Conservation (phyloP, 2,888 invertebrate species). For the Periphyllus acericola region DNA sequence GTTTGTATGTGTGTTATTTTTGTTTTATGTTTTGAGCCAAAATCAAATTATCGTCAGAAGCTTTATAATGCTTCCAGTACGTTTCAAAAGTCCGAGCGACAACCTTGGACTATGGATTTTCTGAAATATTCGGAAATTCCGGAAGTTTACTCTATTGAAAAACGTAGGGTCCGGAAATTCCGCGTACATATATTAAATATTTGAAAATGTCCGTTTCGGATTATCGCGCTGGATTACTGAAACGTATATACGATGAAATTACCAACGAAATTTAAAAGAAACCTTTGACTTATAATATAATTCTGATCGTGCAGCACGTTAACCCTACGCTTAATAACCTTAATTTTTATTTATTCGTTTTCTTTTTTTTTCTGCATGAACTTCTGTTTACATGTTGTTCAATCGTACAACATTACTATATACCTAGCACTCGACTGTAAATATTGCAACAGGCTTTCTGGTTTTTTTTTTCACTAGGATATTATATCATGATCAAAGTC, state of each 20-base stretch:
- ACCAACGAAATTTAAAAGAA: constrained; percentile 6
- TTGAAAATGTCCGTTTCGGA: constrained; percentile 31
- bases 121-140: constrained; percentile 18
- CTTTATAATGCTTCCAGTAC: constrained; percentile 16
- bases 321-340: constrained; percentile 12
- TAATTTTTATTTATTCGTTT: background rate
- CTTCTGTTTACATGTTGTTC: background rate
- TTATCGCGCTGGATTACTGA: constrained; percentile 23
- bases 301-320: constrained; percentile 40
- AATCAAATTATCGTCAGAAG: constrained; percentile 38
- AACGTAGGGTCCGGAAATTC: constrained; percentile 27
- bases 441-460: constrained; percentile 23
- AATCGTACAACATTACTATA: background rate
- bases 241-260: constrained; percentile 34
- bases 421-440: constrained; percentile 42
- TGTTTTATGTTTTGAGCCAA: constrained; percentile 19
- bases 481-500: constrained; percentile 20
- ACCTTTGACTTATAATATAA: background rate
- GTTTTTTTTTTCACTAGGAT: constrained; percentile 25
- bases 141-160: constrained; percentile 27
- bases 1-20: background rate
- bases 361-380: constrained; percentile 43
- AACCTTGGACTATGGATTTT: constrained; percentile 45
- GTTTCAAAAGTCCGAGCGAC: constrained; percentile 21
- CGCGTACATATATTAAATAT: constrained; percentile 20